phyloP scores from a whole-genome alignment of 2,113 vertebrate genomes.

The Sturnus vulgaris region DNA sequence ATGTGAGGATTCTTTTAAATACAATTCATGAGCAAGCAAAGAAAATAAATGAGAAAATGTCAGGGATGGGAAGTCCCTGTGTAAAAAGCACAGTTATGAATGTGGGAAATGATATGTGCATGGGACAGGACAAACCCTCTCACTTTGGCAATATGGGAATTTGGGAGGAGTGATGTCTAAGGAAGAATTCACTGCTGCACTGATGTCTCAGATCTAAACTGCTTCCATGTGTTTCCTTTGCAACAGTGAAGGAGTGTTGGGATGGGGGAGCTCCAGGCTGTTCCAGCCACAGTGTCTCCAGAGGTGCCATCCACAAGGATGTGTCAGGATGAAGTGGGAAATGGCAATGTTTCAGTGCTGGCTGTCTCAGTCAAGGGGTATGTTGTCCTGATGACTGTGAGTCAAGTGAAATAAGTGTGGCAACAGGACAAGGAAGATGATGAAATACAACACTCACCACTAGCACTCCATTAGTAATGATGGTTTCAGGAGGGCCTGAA shows the following conservation, averaged over 20 bases:
- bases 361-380: neutral
- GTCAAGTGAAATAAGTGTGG: neutral
- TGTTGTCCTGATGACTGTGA: neutral
- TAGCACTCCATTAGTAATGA: slow-evolving; percentile 69
- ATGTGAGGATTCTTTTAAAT: neutral
- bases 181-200: neutral
- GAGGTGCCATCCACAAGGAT: neutral
- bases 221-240: neutral
- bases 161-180: neutral
- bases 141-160: rapidly evolving
- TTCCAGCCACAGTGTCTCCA: neutral
- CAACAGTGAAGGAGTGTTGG: neutral
- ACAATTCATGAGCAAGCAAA: neutral
- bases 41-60: neutral
- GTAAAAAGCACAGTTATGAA: neutral
- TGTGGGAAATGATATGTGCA: neutral
- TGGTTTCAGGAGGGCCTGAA: slow-evolving; percentile 54
- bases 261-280: neutral
- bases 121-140: neutral
- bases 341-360: neutral
- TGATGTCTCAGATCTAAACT: neutral
- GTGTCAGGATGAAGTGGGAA: neutral
- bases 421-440: slow-evolving; percentile 5
- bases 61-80: neutral
- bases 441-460: slow-evolving; percentile 53